Percentiles rank a stretch among this genome's conserved stretches.
phyloP scores from a whole-genome alignment of 2,113 vertebrate species.

The Hemiprocne comata region DNA sequence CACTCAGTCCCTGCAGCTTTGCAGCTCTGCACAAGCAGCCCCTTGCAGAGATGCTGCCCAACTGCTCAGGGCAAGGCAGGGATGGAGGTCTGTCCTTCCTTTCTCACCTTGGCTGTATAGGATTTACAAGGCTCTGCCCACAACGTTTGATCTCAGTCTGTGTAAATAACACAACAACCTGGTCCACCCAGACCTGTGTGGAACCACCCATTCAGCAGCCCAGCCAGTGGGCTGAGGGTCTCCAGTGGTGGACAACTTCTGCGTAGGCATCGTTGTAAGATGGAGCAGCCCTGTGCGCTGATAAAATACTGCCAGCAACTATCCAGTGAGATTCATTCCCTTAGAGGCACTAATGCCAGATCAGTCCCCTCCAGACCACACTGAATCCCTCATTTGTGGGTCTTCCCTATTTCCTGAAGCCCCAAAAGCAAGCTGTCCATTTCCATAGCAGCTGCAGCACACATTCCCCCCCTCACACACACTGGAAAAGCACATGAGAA shows the following conservation, averaged over 20 bases:
- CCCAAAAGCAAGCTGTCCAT: neutral
- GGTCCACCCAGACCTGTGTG: neutral
- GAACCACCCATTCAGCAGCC: fast-evolving
- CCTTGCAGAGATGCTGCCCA: fast-evolving
- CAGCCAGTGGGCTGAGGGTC: neutral
- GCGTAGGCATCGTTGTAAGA: neutral
- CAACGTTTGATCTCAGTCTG: neutral
- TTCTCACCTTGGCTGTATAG: neutral
- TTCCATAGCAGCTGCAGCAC: neutral
- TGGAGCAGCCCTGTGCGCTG: neutral
- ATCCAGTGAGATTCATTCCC: neutral
- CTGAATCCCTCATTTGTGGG: fast-evolving
- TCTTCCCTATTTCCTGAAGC: neutral
- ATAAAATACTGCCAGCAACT: neutral
- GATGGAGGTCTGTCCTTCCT: neutral
- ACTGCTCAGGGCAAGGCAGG: neutral
- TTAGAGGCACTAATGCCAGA: neutral
- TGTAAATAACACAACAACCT: neutral
- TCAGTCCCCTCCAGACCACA: too few species aligned
- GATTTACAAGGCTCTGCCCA: neutral
- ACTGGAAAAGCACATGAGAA: neutral
- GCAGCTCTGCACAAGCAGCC: neutral
- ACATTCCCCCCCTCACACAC: too few species aligned
- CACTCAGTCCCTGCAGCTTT: neutral
- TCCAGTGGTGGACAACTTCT: neutral